Conservation (phyloP, 2,888 invertebrate genomes). For the Patella caerulea region DNA sequence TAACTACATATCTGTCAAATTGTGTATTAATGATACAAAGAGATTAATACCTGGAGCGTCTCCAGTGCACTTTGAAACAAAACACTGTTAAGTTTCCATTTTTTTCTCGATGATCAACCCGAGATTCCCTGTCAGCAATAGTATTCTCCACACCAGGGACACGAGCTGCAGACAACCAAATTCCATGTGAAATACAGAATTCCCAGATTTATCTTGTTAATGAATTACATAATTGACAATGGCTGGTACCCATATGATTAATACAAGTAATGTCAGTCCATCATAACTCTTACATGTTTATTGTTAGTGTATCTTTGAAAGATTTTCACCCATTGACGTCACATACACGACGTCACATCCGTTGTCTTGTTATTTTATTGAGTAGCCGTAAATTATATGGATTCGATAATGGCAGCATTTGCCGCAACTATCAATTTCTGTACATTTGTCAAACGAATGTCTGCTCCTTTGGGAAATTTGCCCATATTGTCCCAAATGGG, state of each 20-base stretch:
- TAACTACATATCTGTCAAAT: slow-evolving; percentile 19
- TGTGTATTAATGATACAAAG: slow-evolving; percentile 29
- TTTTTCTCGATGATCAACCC: slow-evolving; percentile 14
- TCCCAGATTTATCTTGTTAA: slow-evolving; percentile 23
- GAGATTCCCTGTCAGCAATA: slow-evolving; percentile 18
- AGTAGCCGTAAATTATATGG: no score
- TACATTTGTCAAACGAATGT: no score
- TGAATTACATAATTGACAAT: slow-evolving; percentile 13
- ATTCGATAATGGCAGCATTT: no score
- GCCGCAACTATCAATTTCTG: no score
- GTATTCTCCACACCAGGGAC: slow-evolving; percentile 23
- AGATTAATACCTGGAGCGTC: slow-evolving; percentile 22
- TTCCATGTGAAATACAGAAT: slow-evolving; percentile 15
- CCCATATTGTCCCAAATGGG: no score
- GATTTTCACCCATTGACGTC: no score
- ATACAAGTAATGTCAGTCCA: no score
- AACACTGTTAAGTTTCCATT: slow-evolving; percentile 26
- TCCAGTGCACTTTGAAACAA: slow-evolving; percentile 13
- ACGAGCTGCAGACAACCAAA: slow-evolving; percentile 25
- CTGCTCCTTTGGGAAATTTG: no score
- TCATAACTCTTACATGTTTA: no score
- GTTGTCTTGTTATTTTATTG: no score
- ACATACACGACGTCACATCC: no score
- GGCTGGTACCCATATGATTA: slow-evolving; percentile 8
- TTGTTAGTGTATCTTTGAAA: no score